Evolutionary conservation across 2,797 vertebrate genomes (phyloP).

Genomic region (Eulemur rubriventer): DNA sequence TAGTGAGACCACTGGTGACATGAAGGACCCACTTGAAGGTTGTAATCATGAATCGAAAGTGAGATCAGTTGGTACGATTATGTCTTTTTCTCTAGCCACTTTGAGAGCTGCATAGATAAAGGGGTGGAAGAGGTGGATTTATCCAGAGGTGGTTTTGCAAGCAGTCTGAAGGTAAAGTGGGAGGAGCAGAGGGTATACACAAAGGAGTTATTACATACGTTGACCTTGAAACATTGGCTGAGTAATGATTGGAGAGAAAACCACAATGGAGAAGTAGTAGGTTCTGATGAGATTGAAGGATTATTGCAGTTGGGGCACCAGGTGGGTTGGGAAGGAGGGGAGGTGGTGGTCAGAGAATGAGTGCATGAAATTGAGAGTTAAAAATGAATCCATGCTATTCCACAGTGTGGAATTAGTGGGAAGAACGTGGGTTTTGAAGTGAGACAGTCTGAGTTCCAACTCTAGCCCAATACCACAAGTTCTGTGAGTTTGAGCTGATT

Average conservation of each 20-base stretch:
- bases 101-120: neutral
- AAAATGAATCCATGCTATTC: neutral
- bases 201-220: neutral
- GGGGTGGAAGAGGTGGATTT: neutral
- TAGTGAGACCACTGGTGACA: neutral
- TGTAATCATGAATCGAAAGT: neutral
- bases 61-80: neutral
- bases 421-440: constrained; percentile 11
- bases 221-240: neutral
- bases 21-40: neutral
- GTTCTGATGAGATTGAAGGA: neutral
- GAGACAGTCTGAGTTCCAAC: neutral
- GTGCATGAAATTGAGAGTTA: neutral
- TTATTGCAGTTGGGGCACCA: neutral
- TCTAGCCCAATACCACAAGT: neutral
- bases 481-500: neutral
- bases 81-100: neutral
- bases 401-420: neutral
- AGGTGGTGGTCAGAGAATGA: neutral
- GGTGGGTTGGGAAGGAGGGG: neutral
- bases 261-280: neutral
- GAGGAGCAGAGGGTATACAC: neutral
- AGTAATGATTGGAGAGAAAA: neutral
- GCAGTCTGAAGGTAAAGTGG: neutral
- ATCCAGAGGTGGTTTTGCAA: neutral